A percentile compares a stretch with the other conserved stretches of the same genome.
Conservation (phyloP, 2,797 vertebrate genomes). For the Pseudomugil gertrudae region DNA sequence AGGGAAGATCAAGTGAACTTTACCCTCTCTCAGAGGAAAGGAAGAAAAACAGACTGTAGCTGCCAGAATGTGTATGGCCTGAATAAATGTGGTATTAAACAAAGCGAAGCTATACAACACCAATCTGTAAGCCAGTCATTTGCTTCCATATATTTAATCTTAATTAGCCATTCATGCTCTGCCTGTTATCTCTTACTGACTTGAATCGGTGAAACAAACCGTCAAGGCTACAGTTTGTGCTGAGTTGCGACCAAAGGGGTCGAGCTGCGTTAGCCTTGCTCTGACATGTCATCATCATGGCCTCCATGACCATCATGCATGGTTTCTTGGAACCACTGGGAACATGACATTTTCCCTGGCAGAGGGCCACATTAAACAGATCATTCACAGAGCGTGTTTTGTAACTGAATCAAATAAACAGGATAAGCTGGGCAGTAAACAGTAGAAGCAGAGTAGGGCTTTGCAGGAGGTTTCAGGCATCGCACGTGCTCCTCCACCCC, state of each 20-base stretch:
- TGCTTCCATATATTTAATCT: conserved; percentile 41
- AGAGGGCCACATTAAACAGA: conserved; percentile 63
- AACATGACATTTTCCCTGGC: conserved; percentile 73
- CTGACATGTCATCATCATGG: conserved; percentile 76
- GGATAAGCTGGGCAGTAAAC: conserved; percentile 67
- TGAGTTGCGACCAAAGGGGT: conserved; percentile 61
- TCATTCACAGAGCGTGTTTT: conserved; percentile 69
- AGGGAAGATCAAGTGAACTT: conserved; percentile 68
- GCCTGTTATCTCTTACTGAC: conserved; percentile 53
- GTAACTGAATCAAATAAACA: conserved; percentile 73
- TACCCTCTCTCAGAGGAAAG: conserved; percentile 65
- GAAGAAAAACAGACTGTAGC: conserved; percentile 43
- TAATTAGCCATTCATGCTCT: conserved; percentile 23
- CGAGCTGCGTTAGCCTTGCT: conserved; percentile 57
- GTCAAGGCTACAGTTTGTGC: conserved; percentile 60
- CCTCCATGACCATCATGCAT: conserved; percentile 52
- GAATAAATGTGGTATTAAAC: conserved; percentile 47
- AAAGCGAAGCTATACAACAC: conserved; percentile 38
- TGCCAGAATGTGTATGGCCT: conserved; percentile 53
- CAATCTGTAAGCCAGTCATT: conserved; percentile 34
- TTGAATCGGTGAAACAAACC: conserved; percentile 43
- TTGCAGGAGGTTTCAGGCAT: conserved; percentile 43
- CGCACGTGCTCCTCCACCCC: conserved; percentile 40
- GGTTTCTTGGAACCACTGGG: conserved; percentile 71
- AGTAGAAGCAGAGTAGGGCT: conserved; percentile 52